A percentile compares a stretch with the other conserved stretches of the same genome.
Conservation (phyloP, 2,113 vertebrate species). For the Baryphthengus martii region DNA sequence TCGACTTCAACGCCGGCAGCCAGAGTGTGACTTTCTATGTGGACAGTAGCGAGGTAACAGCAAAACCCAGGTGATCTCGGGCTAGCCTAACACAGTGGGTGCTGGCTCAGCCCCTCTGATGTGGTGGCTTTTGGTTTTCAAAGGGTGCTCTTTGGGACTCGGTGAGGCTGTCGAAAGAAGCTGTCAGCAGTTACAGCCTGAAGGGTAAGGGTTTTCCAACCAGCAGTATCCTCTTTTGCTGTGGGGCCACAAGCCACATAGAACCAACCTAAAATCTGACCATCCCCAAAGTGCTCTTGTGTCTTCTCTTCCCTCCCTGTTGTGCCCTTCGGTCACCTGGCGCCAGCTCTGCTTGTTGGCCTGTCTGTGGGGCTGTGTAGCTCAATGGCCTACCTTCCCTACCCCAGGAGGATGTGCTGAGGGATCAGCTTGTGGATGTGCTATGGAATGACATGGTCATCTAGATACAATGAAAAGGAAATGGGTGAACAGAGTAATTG, state of each 20-base stretch:
- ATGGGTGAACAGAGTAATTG: not conserved
- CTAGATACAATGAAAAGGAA: not conserved
- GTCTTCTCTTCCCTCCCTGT: not conserved
- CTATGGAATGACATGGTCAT: not conserved
- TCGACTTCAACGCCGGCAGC: conserved; percentile 88
- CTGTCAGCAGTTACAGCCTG: conserved; percentile 70
- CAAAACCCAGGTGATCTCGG: not conserved
- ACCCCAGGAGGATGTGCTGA: not conserved
- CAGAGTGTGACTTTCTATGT: conserved; percentile 88
- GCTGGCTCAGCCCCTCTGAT: not conserved
- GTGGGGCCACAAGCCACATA: rapidly evolving
- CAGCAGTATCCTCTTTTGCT: rapidly evolving
- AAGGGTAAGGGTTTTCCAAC: conserved; percentile 57
- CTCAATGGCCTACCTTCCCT: rapidly evolving
- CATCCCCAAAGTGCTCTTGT: rapidly evolving
- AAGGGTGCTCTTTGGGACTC: conserved; percentile 86
- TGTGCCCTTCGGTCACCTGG: not conserved
- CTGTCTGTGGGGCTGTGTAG: rapidly evolving
- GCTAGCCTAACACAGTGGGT: not conserved
- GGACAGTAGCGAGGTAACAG: conserved; percentile 77
- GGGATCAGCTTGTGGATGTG: not conserved
- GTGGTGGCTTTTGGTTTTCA: not conserved
- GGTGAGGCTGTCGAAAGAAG: conserved; percentile 75
- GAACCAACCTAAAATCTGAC: not conserved
- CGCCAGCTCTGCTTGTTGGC: not conserved